phyloP scores from a whole-genome alignment of 1,140 invertebrate species.

The Polypedilum pembai region DNA sequence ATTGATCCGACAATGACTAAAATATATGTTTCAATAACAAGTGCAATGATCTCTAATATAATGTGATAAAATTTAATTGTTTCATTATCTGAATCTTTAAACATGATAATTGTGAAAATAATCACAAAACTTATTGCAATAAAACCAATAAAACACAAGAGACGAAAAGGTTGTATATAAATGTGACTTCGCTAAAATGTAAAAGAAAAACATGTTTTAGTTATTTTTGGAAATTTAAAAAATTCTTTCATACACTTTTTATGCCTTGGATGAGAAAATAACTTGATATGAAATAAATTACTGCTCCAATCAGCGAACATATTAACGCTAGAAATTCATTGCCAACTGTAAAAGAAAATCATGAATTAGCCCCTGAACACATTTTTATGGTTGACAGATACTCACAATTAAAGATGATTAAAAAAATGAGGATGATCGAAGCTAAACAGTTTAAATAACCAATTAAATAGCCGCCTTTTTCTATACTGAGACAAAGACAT shows the following conservation, averaged over 20 bases:
- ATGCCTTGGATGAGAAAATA: background rate
- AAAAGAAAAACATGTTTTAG: background rate
- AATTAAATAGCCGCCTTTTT: background rate
- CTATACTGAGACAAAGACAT: background rate
- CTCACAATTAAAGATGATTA: background rate
- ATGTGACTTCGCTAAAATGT: background rate
- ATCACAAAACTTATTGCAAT: background rate
- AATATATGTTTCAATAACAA: background rate
- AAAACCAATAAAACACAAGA: background rate
- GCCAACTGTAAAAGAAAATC: background rate
- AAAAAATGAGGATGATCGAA: background rate
- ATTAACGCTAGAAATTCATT: background rate
- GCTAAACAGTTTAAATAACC: background rate
- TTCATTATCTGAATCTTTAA: background rate
- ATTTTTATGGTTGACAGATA: background rate
- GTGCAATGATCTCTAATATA: background rate
- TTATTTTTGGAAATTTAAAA: background rate
- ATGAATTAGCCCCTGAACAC: background rate
- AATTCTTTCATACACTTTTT: background rate
- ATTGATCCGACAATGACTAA: background rate
- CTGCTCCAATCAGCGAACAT: background rate
- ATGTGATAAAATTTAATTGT: background rate
- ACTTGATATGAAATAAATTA: background rate
- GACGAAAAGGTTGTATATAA: background rate
- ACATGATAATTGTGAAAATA: background rate